Evolutionary conservation across 2,888 invertebrate genomes (phyloP).

Genomic region (Kuschelorhynchus macadamiae): DNA sequence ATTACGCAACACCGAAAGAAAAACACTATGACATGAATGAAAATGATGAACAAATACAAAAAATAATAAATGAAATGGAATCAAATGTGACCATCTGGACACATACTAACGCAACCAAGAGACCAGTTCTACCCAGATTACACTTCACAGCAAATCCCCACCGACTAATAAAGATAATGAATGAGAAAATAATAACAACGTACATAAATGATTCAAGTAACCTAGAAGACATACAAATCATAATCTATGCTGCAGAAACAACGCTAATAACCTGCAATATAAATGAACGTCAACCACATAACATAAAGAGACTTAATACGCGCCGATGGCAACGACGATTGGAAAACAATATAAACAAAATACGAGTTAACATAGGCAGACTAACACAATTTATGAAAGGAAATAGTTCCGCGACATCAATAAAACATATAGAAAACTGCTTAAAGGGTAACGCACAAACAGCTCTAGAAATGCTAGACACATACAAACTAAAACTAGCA

Average conservation of each 20-base stretch:
- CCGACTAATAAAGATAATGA: not conserved
- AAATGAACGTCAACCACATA: too few relatives aligned
- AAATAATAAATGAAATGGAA: too few relatives aligned
- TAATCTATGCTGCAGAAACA: too few relatives aligned
- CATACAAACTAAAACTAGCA: too few relatives aligned
- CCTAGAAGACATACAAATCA: not conserved
- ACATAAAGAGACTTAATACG: not conserved
- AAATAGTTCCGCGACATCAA: not conserved
- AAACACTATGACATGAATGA: too few relatives aligned
- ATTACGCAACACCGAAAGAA: too few relatives aligned
- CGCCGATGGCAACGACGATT: not conserved
- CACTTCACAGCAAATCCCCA: not conserved
- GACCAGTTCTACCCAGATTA: not conserved
- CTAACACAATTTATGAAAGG: not conserved
- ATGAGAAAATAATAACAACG: not conserved
- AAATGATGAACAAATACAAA: not conserved
- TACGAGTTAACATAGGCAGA: too few relatives aligned
- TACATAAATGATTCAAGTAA: not conserved
- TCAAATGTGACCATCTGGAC: too few relatives aligned
- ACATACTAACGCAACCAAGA: not conserved
- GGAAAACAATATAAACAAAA: not conserved
- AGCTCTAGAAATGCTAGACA: not conserved
- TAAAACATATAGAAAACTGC: not conserved
- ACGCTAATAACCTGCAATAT: too few relatives aligned
- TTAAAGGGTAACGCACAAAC: not conserved